These are phyloP conservation scores for Enteromius viviparus DNA, from an alignment of 2,797 vertebrate genomes.

Conservation along the genomic window DNA sequence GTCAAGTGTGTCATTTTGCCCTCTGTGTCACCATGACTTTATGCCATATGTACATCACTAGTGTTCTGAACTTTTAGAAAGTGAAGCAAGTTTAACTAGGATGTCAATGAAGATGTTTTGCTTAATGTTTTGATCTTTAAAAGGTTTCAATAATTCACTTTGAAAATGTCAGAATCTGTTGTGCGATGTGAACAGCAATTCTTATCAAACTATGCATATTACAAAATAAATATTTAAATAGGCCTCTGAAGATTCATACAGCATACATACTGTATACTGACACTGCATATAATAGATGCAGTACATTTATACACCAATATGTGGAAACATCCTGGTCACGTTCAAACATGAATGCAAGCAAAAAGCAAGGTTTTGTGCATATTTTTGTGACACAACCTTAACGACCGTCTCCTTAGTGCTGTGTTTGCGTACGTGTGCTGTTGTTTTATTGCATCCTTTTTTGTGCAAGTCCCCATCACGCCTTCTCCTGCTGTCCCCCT, in stretches of 20 bases:
- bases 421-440: not conserved
- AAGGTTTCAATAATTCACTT: not conserved
- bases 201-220: not conserved
- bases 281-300: not conserved
- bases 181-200: not conserved
- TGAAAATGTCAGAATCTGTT: not conserved
- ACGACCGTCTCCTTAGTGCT: not conserved
- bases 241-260: not conserved
- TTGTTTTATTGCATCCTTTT: not conserved
- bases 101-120: not conserved
- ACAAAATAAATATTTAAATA: not conserved
- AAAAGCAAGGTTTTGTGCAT: not conserved
- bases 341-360: not conserved
- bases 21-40: conserved; percentile 11
- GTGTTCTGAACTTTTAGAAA: conserved; percentile 22
- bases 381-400: not conserved
- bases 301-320: not conserved
- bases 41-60: conserved; percentile 21
- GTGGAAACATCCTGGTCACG: not conserved
- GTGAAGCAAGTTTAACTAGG: not conserved
- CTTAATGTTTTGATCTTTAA: not conserved
- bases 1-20: conserved; percentile 46
- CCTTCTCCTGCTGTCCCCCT: conserved; percentile 2
- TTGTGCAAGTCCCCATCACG: not conserved
- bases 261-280: not conserved